Evolutionary conservation across 2,888 invertebrate genomes (phyloP), one percentile per base, ranked within the genome.

Genomic region (Hypena proboscidalis): DNA sequence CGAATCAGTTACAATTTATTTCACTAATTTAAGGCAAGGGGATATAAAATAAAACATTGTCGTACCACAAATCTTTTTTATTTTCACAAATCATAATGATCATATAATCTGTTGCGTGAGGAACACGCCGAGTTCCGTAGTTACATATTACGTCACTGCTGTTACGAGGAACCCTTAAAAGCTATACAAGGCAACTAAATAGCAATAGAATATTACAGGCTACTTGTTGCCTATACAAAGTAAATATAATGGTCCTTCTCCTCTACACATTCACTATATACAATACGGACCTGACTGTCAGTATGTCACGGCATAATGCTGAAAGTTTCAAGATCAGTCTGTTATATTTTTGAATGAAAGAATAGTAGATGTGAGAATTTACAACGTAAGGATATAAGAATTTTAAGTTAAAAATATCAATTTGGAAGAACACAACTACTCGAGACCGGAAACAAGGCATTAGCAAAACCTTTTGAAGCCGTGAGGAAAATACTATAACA

Each of bases 1-100:
- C n/a, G n/a, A n/a, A n/a, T n/a, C n/a, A n/a, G n/a, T n/a, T n/a
- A n/a, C n/a, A n/a, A n/a, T n/a, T n/a, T n/a, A n/a, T n/a, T n/a
- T n/a, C n/a, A n/a, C n/a, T n/a, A n/a, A n/a, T n/a, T n/a, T n/a
- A n/a, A n/a, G n/a, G n/a, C n/a, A n/a, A n/a, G n/a, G n/a, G n/a
- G n/a, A n/a, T n/a, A n/a, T n/a, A n/a, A 43, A 45, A 37, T 42
- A 31, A 58, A 60, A 38, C 20, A 43, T 8, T 0, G 19, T 21
- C 34, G 11, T 60, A 58, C 46, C 46, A 58, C 61, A 58, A 58
- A 58, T 46, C 48, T 8, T 48, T 31, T 62, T 59, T 62, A 58
- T 61, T 58, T 37, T n/a, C 37, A 56, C 45, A 60, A 58, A 58
- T 60, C 32, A 56, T 30, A 53, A 35, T 31, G 43, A 43, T 46